Base-by-base conservation (phyloP, 2,888 invertebrate genomes). In the Polyommatus iphigenia region DNA sequence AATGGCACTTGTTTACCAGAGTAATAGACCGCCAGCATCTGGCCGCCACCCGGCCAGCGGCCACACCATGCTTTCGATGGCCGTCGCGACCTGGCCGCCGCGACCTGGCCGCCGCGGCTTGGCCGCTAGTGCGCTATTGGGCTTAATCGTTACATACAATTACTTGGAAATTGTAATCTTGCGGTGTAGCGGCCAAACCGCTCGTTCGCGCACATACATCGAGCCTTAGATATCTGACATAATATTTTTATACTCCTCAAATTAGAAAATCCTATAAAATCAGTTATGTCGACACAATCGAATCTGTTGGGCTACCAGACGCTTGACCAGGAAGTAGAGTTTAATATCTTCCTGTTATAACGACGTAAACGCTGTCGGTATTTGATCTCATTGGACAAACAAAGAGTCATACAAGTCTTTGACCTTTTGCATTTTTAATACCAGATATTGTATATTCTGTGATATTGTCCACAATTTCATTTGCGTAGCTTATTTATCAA, bases 311-410 rank as follows among this genome's bases (percentile, higher is more conserved):
- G 75, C 75, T 54, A 75, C 75, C 75, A 75, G 75, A 73, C 72
- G 67, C 76, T 59, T 62, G 62, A 78, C 79, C 80, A 80, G 83
- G 88, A 88, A 88, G 88, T 15, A 20, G 57, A 57, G 54, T 86
- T 90, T 90, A 87, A 90, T 89, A 86, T 87, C 90, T 91, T 91
- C 91, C 90, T 88, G 89, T 82, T 71, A 15, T 87, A 87, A 80
- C 81, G 86, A 86, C 82, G 85, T 90, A 89, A 90, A 91, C 88
- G 90, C 82, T 79, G 82, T 76, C 75, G 72, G 80, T 84, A 89
- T 89, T 89, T 89, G 87, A 87, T 89, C 87, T 87, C 87, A 89
- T 88, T 88, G 86, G 86, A 85, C 84, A 79, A 81, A 85, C 88
- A 88, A 87, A 89, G 85, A 85, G 78, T 83, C 82, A 83, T 83